Evolutionary conservation across 2,888 invertebrate genomes (phyloP).

Genomic region (Volucella inanis): DNA sequence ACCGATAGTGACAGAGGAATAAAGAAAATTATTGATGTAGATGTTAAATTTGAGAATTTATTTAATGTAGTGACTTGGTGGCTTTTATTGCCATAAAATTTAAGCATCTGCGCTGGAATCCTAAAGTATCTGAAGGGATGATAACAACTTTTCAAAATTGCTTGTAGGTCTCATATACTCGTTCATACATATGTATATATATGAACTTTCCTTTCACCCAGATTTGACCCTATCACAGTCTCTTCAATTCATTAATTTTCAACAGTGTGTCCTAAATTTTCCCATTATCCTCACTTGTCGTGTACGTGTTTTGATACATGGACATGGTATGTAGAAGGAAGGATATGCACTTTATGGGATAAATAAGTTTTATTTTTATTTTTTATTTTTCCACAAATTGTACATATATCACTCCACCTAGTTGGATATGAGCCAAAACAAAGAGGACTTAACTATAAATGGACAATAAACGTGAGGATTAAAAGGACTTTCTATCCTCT

Average conservation of each 20-base stretch:
- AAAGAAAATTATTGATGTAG: not conserved
- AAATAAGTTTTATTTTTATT: constrained; percentile 31
- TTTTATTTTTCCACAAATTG: constrained; percentile 16
- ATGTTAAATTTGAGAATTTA: constrained; percentile 29
- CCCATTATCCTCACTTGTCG: constrained; percentile 62
- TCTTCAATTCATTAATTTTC: not conserved
- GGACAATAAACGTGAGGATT: constrained; percentile 54
- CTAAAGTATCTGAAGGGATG: too few relatives aligned
- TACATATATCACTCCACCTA: constrained; percentile 47
- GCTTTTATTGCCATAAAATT: not conserved
- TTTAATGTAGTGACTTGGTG: constrained; percentile 4
- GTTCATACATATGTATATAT: too few relatives aligned
- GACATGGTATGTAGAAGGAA: constrained; percentile 30
- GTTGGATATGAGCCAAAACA: constrained; percentile 61
- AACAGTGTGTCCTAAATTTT: constrained; percentile 56
- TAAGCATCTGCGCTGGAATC: not conserved
- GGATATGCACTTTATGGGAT: constrained; percentile 29
- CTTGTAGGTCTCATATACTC: too few relatives aligned
- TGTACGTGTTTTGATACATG: constrained; percentile 7
- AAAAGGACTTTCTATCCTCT: constrained; percentile 45
- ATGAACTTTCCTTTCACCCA: not conserved
- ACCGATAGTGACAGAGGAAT: too few relatives aligned
- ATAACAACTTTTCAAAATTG: too few relatives aligned
- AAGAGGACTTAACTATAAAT: constrained; percentile 29
- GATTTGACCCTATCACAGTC: not conserved